phyloP scores from a whole-genome alignment of 2,888 invertebrate species.

The Pemphredon lugubris region DNA sequence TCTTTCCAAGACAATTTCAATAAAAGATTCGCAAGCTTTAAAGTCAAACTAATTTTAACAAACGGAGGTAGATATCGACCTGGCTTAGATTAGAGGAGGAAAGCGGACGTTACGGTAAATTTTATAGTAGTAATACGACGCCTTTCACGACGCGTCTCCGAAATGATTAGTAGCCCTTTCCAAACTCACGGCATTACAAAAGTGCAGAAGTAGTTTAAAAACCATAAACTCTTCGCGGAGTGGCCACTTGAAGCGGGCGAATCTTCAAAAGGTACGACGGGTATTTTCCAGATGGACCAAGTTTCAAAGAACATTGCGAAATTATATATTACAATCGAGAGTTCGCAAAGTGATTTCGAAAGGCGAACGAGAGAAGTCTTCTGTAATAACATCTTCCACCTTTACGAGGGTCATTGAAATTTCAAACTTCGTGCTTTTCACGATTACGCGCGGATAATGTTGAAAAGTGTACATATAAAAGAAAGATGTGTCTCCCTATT shows the following conservation, averaged over 20 bases:
- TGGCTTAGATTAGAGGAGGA: no score
- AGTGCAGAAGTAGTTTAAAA: conserved; percentile 39
- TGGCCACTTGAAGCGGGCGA: conserved; percentile 21
- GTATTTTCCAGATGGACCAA: conserved; percentile 51
- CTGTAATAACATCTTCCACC: conserved; percentile 28
- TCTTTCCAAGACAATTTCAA: no score
- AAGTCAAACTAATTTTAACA: no score
- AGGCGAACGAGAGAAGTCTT: conserved; percentile 34
- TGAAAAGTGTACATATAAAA: neutral
- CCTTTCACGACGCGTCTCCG: no score
- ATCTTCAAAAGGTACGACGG: conserved; percentile 19
- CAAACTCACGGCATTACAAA: conserved; percentile 36
- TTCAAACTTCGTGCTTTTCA: conserved; percentile 11
- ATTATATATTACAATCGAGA: conserved; percentile 40
- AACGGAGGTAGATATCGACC: no score
- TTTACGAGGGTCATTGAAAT: conserved; percentile 16
- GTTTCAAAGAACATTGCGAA: conserved; percentile 47
- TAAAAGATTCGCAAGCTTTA: no score
- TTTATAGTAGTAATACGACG: no score
- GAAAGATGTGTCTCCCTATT: neutral
- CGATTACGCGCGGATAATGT: neutral
- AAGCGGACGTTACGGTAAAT: no score
- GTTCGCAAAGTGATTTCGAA: conserved; percentile 43
- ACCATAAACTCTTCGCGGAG: conserved; percentile 40
- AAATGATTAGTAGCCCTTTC: conserved; percentile 9